Conservation (phyloP, 53 echinoderm and acorn worm species). For the Patiria pectinifera region DNA sequence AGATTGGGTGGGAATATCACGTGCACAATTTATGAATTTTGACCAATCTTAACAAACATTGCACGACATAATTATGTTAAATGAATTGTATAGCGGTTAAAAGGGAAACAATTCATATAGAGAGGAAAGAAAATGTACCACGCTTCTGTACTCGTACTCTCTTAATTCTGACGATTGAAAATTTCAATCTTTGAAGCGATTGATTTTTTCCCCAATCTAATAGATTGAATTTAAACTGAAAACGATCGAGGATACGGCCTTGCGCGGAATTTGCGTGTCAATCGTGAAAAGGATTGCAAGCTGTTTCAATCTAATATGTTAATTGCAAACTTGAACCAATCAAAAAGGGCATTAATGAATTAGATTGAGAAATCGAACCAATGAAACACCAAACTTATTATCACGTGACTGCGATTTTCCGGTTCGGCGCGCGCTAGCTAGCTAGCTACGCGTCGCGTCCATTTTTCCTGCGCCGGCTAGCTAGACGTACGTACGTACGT, state of each 20-base stretch:
- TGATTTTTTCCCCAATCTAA: not conserved
- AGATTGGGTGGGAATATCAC: too few species aligned
- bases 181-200: conserved; percentile 20
- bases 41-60: too few species aligned
- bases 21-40: too few species aligned
- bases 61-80: too few species aligned
- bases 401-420: conserved; percentile 16
- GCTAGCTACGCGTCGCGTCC: too few species aligned
- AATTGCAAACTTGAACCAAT: not conserved
- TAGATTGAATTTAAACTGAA: conserved; percentile 24
- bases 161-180: conserved; percentile 21
- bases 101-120: too few species aligned
- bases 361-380: conserved; percentile 17
- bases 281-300: not conserved
- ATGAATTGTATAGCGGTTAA: too few species aligned
- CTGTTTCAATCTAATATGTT: not conserved
- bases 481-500: too few species aligned
- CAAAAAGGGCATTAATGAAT: not conserved
- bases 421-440: not conserved
- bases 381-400: not conserved
- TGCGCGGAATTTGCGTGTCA: conserved; percentile 13
- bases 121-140: too few species aligned
- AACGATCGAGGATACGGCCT: not conserved
- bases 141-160: too few species aligned
- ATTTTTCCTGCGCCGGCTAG: too few species aligned